Evolutionary conservation across 2,797 vertebrate species (phyloP).

Genomic region (Rhinophrynus dorsalis): DNA sequence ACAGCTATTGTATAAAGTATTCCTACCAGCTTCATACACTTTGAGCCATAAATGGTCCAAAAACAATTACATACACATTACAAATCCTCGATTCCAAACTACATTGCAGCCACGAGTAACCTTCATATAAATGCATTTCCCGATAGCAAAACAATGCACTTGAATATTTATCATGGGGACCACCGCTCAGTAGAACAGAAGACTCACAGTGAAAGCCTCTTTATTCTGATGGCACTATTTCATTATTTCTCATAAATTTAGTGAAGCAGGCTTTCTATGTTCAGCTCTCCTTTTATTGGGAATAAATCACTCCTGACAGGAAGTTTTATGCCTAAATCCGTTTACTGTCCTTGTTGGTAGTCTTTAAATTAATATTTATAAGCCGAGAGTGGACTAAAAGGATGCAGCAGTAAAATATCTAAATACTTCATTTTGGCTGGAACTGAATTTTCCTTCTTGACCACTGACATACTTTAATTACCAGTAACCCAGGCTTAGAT

Average conservation of each 20-base stretch:
- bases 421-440: constrained; percentile 66
- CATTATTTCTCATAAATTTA: constrained; percentile 74
- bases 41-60: neutral
- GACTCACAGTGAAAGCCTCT: constrained; percentile 58
- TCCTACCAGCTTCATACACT: too few relatives aligned
- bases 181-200: constrained; percentile 17
- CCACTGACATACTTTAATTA: constrained; percentile 73
- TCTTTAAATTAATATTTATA: constrained; percentile 86
- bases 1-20: too few relatives aligned
- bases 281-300: constrained; percentile 69
- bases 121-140: neutral
- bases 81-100: constrained; percentile 1
- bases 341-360: constrained; percentile 81
- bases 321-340: constrained; percentile 76
- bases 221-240: constrained; percentile 67
- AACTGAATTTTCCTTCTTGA: constrained; percentile 63
- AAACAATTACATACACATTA: constrained; percentile 3
- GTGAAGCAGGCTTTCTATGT: constrained; percentile 68
- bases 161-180: constrained; percentile 52
- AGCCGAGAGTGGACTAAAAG: constrained; percentile 67
- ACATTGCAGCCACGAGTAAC: constrained; percentile 39
- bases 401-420: constrained; percentile 69
- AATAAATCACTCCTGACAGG: constrained; percentile 75
- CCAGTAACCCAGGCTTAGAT: constrained; percentile 60
- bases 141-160: constrained; percentile 48